A percentile compares a stretch with the other conserved stretches of the same genome.
phyloP scores from a whole-genome alignment of 2,888 invertebrate genomes.

The Agrotis exclamationis region DNA sequence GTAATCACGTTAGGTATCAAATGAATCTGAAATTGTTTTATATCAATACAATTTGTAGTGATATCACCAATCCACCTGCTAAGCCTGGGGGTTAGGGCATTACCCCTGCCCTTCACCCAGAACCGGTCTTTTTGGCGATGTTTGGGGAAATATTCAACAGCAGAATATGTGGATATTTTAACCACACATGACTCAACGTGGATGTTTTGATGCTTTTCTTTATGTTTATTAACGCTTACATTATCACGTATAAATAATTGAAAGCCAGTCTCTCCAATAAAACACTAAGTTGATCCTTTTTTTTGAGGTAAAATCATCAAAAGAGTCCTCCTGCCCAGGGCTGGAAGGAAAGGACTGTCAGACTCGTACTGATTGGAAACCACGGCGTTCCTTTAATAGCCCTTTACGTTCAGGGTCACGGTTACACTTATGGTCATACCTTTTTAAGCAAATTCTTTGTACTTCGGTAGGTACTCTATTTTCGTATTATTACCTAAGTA shows the following conservation, averaged over 20 bases:
- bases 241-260: too few relatives aligned
- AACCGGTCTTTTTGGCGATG: conserved; percentile 47
- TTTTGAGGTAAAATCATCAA: too few relatives aligned
- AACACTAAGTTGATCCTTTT: too few relatives aligned
- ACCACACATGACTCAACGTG: conserved; percentile 13
- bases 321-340: too few relatives aligned
- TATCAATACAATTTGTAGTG: neutral
- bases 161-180: neutral
- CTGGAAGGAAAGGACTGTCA: too few relatives aligned
- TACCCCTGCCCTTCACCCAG: conserved; percentile 44
- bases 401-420: too few relatives aligned
- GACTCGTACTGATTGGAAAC: too few relatives aligned
- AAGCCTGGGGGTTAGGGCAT: conserved; percentile 37
- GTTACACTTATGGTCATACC: too few relatives aligned
- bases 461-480: too few relatives aligned
- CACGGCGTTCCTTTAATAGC: too few relatives aligned
- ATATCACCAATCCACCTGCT: conserved; percentile 14
- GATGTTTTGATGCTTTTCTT: neutral
- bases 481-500: neutral
- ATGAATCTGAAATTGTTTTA: neutral
- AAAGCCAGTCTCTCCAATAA: too few relatives aligned
- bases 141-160: conserved; percentile 40
- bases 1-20: neutral
- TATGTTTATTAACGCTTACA: neutral
- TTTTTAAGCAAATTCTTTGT: too few relatives aligned